These are phyloP conservation scores for Otis tarda DNA, from an alignment of 2,113 vertebrate genomes.

Conservation along the genomic window DNA sequence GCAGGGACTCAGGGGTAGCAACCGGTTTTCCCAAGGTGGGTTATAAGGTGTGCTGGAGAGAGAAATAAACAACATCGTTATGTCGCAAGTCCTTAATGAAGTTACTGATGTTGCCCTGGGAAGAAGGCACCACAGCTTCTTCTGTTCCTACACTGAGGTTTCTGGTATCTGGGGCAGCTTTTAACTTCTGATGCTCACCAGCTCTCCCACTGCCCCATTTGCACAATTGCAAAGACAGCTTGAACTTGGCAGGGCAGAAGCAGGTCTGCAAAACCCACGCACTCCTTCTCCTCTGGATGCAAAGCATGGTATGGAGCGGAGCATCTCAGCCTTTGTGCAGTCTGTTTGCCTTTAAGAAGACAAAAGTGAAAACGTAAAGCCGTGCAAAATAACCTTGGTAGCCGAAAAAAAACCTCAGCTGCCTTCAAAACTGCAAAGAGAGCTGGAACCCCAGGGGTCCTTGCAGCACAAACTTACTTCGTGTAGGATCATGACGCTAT, in stretches of 20 bases:
- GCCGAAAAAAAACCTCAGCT: background rate
- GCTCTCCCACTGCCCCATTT: background rate
- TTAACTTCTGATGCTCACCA: background rate
- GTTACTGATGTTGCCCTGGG: background rate
- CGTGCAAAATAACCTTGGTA: accelerated
- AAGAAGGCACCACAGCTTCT: background rate
- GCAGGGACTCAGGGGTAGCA: background rate
- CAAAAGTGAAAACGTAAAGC: background rate
- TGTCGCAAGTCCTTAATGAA: background rate
- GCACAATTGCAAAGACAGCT: background rate
- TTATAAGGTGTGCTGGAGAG: background rate
- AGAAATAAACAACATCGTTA: background rate
- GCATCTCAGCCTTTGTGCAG: accelerated
- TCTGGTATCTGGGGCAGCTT: background rate
- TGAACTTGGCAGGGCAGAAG: background rate
- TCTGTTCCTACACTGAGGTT: background rate
- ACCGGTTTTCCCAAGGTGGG: background rate
- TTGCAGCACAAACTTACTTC: too few species aligned
- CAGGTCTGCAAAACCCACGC: background rate
- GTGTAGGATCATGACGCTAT: accelerated
- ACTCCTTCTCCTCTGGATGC: background rate
- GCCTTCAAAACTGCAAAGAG: background rate
- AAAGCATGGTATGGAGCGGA: background rate
- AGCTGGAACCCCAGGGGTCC: background rate
- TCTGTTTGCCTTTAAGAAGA: background rate